Evolutionary conservation across 2,797 vertebrate species (phyloP).

Genomic region (Silurus lanzhouensis): DNA sequence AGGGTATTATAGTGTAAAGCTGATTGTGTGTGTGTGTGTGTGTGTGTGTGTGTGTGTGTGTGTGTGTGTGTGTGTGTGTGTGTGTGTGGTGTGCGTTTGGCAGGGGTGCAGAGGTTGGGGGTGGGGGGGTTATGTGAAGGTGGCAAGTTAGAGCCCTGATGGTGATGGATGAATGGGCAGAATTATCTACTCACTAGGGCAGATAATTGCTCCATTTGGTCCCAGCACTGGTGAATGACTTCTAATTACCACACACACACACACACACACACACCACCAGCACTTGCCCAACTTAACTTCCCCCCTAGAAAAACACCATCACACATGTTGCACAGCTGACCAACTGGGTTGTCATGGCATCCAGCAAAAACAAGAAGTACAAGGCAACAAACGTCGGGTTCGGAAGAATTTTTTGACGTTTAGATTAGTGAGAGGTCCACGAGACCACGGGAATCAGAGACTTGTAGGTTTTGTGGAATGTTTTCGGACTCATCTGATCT

Average conservation of each 20-base stretch:
- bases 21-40: not conserved
- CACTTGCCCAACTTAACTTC: slow-evolving; percentile 36
- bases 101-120: not conserved
- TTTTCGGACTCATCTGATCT: not conserved
- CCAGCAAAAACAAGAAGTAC: slow-evolving; percentile 57
- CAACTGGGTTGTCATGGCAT: slow-evolving; percentile 74
- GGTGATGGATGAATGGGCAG: slow-evolving; percentile 81
- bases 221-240: slow-evolving; percentile 80
- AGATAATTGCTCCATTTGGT: slow-evolving; percentile 86
- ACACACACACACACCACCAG: slow-evolving; percentile 65
- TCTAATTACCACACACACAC: slow-evolving; percentile 77
- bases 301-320: slow-evolving; percentile 73
- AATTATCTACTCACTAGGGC: slow-evolving; percentile 86
- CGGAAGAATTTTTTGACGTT: slow-evolving; percentile 55
- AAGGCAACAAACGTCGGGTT: slow-evolving; percentile 58
- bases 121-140: slow-evolving; percentile 28
- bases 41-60: too few species aligned
- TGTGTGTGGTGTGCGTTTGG: too few species aligned
- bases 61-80: too few species aligned
- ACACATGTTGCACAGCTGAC: slow-evolving; percentile 75
- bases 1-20: not conserved
- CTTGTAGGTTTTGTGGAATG: not conserved
- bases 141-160: slow-evolving; percentile 62
- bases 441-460: not conserved
- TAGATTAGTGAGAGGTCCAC: slow-evolving; percentile 5